Evolutionary conservation across 2,797 vertebrate genomes (phyloP).

Genomic region (Babyrousa celebensis): DNA sequence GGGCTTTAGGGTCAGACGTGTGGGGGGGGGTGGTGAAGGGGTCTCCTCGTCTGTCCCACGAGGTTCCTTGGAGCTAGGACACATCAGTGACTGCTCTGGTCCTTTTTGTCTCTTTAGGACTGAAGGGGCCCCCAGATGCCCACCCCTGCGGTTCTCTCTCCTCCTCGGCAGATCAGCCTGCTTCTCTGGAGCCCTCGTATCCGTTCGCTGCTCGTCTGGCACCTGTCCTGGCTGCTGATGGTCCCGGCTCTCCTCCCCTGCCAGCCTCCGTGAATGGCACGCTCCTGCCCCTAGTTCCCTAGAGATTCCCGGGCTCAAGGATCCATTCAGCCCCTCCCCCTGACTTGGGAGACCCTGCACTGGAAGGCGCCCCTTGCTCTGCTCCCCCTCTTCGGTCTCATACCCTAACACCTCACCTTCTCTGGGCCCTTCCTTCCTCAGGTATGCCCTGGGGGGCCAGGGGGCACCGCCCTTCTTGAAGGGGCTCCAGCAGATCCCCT

Average conservation of each 20-base stretch:
- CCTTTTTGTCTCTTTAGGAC: slow-evolving; percentile 80
- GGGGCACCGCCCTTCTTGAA: background rate
- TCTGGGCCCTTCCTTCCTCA: background rate
- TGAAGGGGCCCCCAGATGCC: background rate
- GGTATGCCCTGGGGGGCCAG: background rate
- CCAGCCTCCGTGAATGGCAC: slow-evolving; percentile 2
- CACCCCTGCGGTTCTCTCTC: background rate
- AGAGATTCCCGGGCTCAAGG: slow-evolving; percentile 31
- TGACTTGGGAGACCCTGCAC: slow-evolving; percentile 43
- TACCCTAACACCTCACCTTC: background rate
- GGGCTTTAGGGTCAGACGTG: background rate
- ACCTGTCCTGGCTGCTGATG: slow-evolving; percentile 62
- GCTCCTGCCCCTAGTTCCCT: background rate
- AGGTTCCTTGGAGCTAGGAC: background rate
- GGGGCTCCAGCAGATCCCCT: background rate
- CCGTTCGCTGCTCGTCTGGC: slow-evolving; percentile 18
- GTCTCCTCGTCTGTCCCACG: background rate
- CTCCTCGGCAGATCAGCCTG: slow-evolving; percentile 49
- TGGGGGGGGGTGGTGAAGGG: background rate
- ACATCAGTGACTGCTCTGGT: slow-evolving; percentile 54
- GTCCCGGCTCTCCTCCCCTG: slow-evolving; percentile 66
- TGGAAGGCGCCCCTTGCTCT: background rate
- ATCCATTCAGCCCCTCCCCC: slow-evolving; percentile 33
- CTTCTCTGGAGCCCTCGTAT: slow-evolving; percentile 71
- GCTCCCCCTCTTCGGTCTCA: background rate